Percentiles rank a stretch among this genome's conserved stretches.
phyloP scores from a whole-genome alignment of 2,888 invertebrate genomes.

The Ectobius pallidus region DNA sequence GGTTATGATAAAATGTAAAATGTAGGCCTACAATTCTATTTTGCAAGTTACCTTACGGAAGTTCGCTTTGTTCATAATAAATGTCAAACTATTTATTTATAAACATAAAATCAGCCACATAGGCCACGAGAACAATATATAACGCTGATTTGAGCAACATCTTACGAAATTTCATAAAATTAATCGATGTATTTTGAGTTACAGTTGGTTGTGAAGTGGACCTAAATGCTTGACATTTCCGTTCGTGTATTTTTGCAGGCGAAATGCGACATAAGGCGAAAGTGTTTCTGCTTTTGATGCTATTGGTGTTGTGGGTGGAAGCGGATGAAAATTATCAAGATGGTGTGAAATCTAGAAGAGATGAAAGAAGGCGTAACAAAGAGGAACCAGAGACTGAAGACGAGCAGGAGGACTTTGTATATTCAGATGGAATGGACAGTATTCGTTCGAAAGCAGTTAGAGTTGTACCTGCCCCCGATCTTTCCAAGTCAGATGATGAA shows the following conservation, averaged over 20 bases:
- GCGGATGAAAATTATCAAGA: background rate
- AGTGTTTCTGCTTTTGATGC: constrained; percentile 2
- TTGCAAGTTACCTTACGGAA: no score
- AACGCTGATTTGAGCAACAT: no score
- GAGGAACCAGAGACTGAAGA: background rate
- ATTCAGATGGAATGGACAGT: background rate
- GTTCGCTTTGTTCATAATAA: no score
- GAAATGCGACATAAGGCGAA: constrained; percentile 19
- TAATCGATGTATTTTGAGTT: no score
- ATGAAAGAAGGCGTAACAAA: constrained; percentile 1
- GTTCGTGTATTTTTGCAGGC: background rate
- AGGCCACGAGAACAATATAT: no score
- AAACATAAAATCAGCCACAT: no score
- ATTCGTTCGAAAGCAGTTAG: constrained; percentile 33
- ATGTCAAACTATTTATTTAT: no score
- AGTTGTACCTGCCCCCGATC: constrained; percentile 52
- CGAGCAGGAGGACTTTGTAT: background rate
- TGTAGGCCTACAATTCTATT: no score
- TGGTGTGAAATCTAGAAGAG: constrained; percentile 1
- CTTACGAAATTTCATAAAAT: no score
- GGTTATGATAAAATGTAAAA: no score
- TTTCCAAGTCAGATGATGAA: constrained; percentile 53
- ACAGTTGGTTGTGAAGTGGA: no score
- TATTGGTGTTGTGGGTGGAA: constrained; percentile 9
- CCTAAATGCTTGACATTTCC: no score